Base-by-base conservation (phyloP, 2,888 invertebrate species). In the Drymonia ruficornis region DNA sequence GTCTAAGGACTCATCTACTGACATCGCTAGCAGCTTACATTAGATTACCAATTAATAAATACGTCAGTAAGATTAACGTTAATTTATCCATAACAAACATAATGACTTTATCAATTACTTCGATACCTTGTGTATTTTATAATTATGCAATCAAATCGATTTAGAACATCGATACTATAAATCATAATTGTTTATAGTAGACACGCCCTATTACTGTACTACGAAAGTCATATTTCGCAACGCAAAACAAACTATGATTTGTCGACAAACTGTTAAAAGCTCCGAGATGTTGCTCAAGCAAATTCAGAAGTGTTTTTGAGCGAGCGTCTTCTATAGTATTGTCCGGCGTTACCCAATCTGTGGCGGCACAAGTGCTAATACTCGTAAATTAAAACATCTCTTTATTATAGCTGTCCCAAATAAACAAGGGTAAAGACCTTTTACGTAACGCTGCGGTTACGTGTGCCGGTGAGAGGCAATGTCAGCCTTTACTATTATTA, bases 391-490 rank as follows among this genome's bases (percentile, higher is more conserved):
- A 86, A 89, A 86, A 87, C 86, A 89, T 86, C 84, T 80, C 77
- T 85, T 83, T 82, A 80, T 80, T 83, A 84, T 74, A 78, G 71
- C 70, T 83, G 91, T 91, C 89, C 91, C 85, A 89, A 89, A 91
- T 88, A 91, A 89, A 86, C 87, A 91, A 81, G 90, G 88, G 91
- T 86, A 89, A 92, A 90, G 87, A 90, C 84, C 91, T 89, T 91
- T 91, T 91, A 89, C 90, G 83, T 89, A 92, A 92, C 70, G n/a
- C 16, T 60, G 50, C 50, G 61, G 85, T 92, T 91, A 90, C 90
- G 91, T 89, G 70, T 74, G 65, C 62, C 72, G 76, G 91, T 90
- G 91, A 92, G 91, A 91, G 91, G 91, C 91, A 91, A 91, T 91
- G 91, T 92, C 91, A 91, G 89, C 69, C 70, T 72, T 76, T 80